Percentiles rank a stretch among this genome's conserved stretches.
phyloP scores from a whole-genome alignment of 1,140 invertebrate species.

The Dreissena rostriformis region DNA sequence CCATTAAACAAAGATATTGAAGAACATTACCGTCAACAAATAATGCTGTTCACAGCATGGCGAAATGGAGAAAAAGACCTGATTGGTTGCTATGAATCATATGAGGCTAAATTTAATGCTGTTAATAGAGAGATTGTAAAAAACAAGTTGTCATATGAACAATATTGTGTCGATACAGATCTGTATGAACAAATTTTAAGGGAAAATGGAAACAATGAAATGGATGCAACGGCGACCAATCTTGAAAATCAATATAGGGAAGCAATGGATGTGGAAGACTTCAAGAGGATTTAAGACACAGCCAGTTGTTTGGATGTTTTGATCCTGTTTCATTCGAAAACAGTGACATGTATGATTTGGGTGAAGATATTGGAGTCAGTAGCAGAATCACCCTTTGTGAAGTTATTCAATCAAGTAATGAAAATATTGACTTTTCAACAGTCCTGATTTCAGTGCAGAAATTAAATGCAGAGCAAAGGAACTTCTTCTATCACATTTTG shows the following conservation, averaged over 20 bases:
- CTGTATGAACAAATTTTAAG: not conserved
- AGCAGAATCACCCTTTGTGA: slow-evolving; percentile 11
- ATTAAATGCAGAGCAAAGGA: slow-evolving; percentile 40
- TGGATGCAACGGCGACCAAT: not conserved
- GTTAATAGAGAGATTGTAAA: slow-evolving; percentile 4
- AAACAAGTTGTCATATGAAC: not conserved
- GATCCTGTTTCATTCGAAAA: slow-evolving; percentile 17
- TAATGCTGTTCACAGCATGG: slow-evolving; percentile 40
- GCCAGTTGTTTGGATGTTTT: slow-evolving; percentile 19
- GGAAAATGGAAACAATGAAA: not conserved
- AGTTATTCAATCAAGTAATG: slow-evolving; percentile 8
- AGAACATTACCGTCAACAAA: slow-evolving; percentile 27
- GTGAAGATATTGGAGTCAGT: slow-evolving; percentile 7
- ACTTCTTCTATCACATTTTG: slow-evolving; percentile 35
- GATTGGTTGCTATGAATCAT: slow-evolving; percentile 20
- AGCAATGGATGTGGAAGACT: slow-evolving; percentile 25
- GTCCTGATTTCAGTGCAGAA: not conserved
- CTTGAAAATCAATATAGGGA: slow-evolving; percentile 25
- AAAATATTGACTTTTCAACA: not conserved
- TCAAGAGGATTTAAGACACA: not conserved
- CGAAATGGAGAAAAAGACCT: slow-evolving; percentile 38
- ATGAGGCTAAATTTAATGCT: slow-evolving; percentile 35
- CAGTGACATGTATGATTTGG: slow-evolving; percentile 37
- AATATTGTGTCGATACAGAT: not conserved
- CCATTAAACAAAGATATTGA: slow-evolving; percentile 37